Evolutionary conservation across 37 sponge, comb jelly and placozoan species (phyloP).

Genomic region (Ianthella basta): DNA sequence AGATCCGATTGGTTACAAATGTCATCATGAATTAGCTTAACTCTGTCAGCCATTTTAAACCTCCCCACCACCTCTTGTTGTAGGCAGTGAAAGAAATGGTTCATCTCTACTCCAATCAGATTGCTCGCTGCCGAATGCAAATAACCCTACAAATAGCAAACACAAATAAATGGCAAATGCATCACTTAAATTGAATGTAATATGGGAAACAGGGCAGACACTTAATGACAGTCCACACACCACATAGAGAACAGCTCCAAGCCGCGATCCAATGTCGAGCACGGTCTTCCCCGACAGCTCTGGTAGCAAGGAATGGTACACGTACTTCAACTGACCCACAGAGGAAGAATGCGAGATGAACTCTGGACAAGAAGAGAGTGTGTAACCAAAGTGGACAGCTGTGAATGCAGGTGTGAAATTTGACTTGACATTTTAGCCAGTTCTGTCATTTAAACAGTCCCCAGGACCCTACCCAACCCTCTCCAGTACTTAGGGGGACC

Average conservation of each 20-base stretch:
- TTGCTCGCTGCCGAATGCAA: slow-evolving; percentile 33
- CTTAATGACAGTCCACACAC: background rate
- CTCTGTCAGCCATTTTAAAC: slow-evolving; percentile 36
- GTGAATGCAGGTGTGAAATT: no score
- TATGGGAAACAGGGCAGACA: no score
- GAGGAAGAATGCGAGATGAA: slow-evolving; percentile 58
- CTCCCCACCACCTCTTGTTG: slow-evolving; percentile 22
- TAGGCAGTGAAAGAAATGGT: slow-evolving; percentile 47
- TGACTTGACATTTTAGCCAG: no score
- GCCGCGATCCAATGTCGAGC: slow-evolving; percentile 58
- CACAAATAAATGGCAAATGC: background rate
- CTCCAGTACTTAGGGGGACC: no score
- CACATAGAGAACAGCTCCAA: slow-evolving; percentile 55
- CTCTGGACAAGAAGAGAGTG: no score
- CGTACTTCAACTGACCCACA: slow-evolving; percentile 45
- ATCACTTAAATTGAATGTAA: no score
- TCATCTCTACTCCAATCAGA: slow-evolving; percentile 49
- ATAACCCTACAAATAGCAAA: slow-evolving; percentile 11
- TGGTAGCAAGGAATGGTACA: slow-evolving; percentile 45
- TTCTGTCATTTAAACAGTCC: no score
- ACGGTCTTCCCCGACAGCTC: slow-evolving; percentile 44
- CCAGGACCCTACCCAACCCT: no score
- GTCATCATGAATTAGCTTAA: slow-evolving; percentile 42
- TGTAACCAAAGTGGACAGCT: no score
- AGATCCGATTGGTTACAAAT: slow-evolving; percentile 44